Conservation (phyloP, 2,888 invertebrate species). For the Drosophila borealis region DNA sequence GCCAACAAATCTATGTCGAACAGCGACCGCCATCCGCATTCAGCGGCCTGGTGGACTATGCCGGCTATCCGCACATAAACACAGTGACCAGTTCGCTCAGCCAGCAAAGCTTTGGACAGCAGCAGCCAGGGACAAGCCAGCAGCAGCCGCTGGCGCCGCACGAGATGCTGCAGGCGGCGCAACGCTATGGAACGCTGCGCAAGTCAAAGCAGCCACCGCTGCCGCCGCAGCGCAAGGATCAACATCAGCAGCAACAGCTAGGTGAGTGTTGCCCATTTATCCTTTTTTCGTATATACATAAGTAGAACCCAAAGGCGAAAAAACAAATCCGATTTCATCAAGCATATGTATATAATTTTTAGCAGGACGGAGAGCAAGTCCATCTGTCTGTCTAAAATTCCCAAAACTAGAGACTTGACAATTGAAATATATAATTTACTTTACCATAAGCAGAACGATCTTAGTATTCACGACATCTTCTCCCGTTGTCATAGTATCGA, state of each 20-base stretch:
- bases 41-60: slow-evolving; percentile 78
- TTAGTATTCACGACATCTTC: no score
- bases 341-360: no score
- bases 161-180: slow-evolving; percentile 75
- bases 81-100: slow-evolving; percentile 76
- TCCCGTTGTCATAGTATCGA: no score
- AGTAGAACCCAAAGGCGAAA: no score
- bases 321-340: no score
- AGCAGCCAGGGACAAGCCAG: slow-evolving; percentile 30
- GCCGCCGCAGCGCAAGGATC: slow-evolving; percentile 76
- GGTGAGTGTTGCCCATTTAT: slow-evolving; percentile 61
- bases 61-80: slow-evolving; percentile 79
- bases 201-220: slow-evolving; percentile 77
- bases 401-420: no score
- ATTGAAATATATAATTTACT: no score
- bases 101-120: slow-evolving; percentile 75
- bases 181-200: slow-evolving; percentile 79
- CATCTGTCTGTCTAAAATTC: no score
- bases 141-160: slow-evolving; percentile 58
- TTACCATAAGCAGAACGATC: no score
- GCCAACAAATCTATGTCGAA: slow-evolving; percentile 79
- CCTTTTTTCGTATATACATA: no score
- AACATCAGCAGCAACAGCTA: slow-evolving; percentile 69
- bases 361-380: no score
- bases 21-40: slow-evolving; percentile 80